Evolutionary conservation across 2,888 invertebrate species (phyloP).

Genomic region (Pterostichus madidus): DNA sequence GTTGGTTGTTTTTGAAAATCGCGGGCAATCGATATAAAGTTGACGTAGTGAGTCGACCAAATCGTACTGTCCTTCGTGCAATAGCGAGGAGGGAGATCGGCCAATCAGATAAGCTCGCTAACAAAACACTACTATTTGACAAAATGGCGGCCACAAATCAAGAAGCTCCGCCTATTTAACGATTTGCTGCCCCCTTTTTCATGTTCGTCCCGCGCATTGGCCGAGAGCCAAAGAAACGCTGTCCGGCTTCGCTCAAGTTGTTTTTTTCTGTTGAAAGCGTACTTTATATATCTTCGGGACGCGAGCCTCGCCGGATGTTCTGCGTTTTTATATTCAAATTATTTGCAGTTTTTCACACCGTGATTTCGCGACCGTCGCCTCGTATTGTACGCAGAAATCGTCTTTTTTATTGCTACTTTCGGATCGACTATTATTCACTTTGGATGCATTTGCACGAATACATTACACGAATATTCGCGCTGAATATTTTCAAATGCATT

Average conservation of each 20-base stretch:
- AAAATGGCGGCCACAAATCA: constrained; percentile 80
- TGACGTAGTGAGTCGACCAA: constrained; percentile 49
- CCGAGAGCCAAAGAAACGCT: constrained; percentile 67
- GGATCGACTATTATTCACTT: constrained; percentile 50
- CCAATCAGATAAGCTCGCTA: constrained; percentile 78
- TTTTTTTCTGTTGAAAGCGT: constrained; percentile 60
- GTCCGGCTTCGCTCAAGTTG: constrained; percentile 64
- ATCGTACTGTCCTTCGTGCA: constrained; percentile 60
- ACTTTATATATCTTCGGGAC: constrained; percentile 64
- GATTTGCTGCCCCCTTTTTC: constrained; percentile 78
- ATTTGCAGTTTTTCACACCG: constrained; percentile 66
- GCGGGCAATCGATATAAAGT: constrained; percentile 57
- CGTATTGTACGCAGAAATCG: constrained; percentile 45
- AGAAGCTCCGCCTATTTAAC: constrained; percentile 76
- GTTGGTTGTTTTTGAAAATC: constrained; percentile 24
- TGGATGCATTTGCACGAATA: constrained; percentile 31
- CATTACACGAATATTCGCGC: constrained; percentile 39
- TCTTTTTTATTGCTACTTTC: constrained; percentile 38
- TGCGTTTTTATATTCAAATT: constrained; percentile 66
- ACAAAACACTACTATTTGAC: constrained; percentile 79
- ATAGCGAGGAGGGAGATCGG: constrained; percentile 76
- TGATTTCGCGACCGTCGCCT: constrained; percentile 45
- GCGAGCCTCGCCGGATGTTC: constrained; percentile 65
- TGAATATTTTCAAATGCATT: constrained; percentile 44
- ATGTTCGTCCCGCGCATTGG: constrained; percentile 77